Percentiles rank a stretch among this genome's conserved stretches.
phyloP scores from a whole-genome alignment of 2,113 vertebrate species.

The Limnothrissa miodon region DNA sequence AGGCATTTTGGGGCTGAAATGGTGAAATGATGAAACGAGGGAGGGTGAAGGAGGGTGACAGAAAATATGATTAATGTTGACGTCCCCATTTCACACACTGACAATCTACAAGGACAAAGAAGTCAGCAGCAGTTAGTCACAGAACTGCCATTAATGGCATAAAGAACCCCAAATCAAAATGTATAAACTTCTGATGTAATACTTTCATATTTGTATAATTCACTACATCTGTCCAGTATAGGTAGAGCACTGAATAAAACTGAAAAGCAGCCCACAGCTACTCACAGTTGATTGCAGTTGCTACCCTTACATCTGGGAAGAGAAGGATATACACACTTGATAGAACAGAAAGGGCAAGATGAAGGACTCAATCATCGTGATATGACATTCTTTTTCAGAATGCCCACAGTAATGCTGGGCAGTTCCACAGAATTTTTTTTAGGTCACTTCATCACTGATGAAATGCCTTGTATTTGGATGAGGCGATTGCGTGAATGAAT shows the following conservation, averaged over 20 bases:
- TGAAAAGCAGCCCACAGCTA: neutral
- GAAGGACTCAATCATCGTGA: neutral
- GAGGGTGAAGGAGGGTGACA: neutral
- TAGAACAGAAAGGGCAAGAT: neutral
- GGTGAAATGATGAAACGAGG: neutral
- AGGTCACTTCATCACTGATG: too few relatives aligned
- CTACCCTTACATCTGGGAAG: too few relatives aligned
- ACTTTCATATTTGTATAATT: neutral
- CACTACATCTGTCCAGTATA: neutral
- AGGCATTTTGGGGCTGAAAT: too few relatives aligned
- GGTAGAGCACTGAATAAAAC: neutral
- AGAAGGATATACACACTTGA: neutral
- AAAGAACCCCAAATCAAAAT: neutral
- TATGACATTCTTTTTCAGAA: neutral
- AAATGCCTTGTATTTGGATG: too few relatives aligned
- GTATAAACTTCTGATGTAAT: neutral
- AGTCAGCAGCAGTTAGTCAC: neutral
- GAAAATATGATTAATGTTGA: neutral
- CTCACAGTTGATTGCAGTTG: neutral
- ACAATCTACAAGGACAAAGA: neutral
- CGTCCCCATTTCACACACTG: neutral
- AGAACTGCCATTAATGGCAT: neutral
- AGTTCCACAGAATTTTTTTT: too few relatives aligned
- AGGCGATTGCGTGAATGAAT: too few relatives aligned
- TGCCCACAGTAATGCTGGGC: neutral